phyloP scores from a whole-genome alignment of 2,888 invertebrate genomes.

The Orgyia antiqua region DNA sequence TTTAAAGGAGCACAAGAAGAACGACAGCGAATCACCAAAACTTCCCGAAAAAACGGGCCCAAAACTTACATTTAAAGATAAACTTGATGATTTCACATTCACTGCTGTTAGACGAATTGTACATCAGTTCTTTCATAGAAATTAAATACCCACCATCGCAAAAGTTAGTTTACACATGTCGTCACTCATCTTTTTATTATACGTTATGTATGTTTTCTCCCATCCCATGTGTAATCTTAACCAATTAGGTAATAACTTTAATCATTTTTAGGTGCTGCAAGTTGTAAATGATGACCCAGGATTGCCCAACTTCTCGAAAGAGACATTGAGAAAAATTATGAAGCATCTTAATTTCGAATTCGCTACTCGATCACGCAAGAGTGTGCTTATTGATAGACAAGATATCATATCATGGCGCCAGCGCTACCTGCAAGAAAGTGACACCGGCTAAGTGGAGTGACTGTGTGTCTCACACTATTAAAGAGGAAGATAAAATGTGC shows the following conservation, averaged over 20 bases:
- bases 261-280: conserved; percentile 18
- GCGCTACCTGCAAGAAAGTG: conserved; percentile 11
- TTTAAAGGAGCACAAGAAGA: too few relatives aligned
- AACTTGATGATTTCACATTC: conserved; percentile 26
- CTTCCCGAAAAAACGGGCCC: conserved; percentile 12
- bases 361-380: conserved; percentile 12
- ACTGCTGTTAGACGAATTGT: conserved; percentile 23
- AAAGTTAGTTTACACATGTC: conserved; percentile 13
- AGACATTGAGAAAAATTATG: too few relatives aligned
- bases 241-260: too few relatives aligned
- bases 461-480: too few relatives aligned
- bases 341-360: conserved; percentile 16
- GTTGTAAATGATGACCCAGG: conserved; percentile 19
- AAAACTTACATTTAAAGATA: conserved; percentile 25
- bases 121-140: conserved; percentile 24
- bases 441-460: too few relatives aligned
- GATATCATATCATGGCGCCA: conserved; percentile 20
- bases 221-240: too few relatives aligned
- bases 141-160: conserved; percentile 22
- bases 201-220: too few relatives aligned
- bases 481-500: too few relatives aligned
- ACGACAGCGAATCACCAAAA: too few relatives aligned
- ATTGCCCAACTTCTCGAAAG: conserved; percentile 15
- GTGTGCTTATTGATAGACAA: conserved; percentile 10
- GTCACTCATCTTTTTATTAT: conserved; percentile 3